phyloP scores from a whole-genome alignment of 2,797 vertebrate genomes.

The Lagocephalus sceleratus region DNA sequence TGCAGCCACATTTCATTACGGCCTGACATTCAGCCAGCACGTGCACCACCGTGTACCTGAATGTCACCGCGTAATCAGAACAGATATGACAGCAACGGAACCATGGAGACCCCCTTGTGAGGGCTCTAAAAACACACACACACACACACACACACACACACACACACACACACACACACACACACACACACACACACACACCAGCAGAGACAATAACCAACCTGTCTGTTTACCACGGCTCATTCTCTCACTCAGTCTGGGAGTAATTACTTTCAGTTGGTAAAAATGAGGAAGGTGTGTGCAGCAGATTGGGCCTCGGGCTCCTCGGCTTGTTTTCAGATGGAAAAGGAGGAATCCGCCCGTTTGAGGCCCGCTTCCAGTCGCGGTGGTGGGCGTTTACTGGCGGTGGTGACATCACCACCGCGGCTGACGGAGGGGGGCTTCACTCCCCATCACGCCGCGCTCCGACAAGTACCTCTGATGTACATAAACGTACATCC shows the following conservation, averaged over 20 bases:
- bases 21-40: slow-evolving; percentile 70
- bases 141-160: slow-evolving; percentile 8
- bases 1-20: slow-evolving; percentile 74
- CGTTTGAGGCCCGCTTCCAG: slow-evolving; percentile 48
- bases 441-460: too few species aligned
- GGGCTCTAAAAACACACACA: not conserved
- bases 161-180: slow-evolving; percentile 13
- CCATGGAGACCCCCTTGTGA: slow-evolving; percentile 35
- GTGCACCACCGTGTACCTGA: slow-evolving; percentile 49
- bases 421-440: too few species aligned
- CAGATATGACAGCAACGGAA: slow-evolving; percentile 66
- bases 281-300: slow-evolving; percentile 66
- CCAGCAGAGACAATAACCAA: slow-evolving; percentile 68
- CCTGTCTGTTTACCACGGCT: slow-evolving; percentile 69
- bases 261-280: slow-evolving; percentile 78
- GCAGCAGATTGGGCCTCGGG: slow-evolving; percentile 65
- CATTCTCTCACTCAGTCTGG: slow-evolving; percentile 61
- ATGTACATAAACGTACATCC: slow-evolving; percentile 35
- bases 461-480: too few species aligned
- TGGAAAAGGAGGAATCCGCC: slow-evolving; percentile 68
- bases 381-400: slow-evolving; percentile 49
- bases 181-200: slow-evolving; percentile 23
- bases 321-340: slow-evolving; percentile 67
- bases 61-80: slow-evolving; percentile 71
- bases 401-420: slow-evolving; percentile 41